Evolutionary conservation across 2,888 invertebrate species (phyloP).

Genomic region (Sphinx pinastri): DNA sequence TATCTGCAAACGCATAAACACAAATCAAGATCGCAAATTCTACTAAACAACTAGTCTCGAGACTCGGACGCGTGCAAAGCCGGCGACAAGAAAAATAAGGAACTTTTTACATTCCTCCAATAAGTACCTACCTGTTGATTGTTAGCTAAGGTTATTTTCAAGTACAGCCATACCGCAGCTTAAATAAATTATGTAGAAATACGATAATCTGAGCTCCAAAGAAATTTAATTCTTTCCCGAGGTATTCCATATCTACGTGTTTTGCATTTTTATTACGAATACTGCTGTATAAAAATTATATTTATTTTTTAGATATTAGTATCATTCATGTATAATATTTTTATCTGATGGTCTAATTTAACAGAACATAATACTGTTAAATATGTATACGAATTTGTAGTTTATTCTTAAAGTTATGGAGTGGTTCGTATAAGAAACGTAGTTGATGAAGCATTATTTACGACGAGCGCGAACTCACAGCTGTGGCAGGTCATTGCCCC

Average conservation of each 20-base stretch:
- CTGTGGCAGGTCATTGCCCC: constrained; percentile 74
- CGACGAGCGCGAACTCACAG: constrained; percentile 57
- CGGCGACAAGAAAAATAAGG: background rate
- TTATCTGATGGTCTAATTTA: background rate
- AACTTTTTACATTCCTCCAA: background rate
- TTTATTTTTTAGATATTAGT: too few species aligned
- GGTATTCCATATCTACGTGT: too few species aligned
- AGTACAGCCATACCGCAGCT: background rate
- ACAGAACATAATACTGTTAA: background rate
- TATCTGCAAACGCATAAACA: background rate
- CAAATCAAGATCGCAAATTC: background rate
- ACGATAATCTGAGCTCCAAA: background rate
- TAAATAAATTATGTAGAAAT: background rate
- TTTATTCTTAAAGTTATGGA: background rate
- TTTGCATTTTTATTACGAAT: too few species aligned
- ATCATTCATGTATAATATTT: background rate
- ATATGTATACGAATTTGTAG: background rate
- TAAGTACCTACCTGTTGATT: constrained; percentile 1
- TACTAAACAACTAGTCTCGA: background rate
- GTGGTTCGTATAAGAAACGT: constrained; percentile 40
- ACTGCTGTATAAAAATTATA: too few species aligned
- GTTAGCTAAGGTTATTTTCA: background rate
- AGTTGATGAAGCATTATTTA: constrained; percentile 54
- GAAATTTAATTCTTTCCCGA: too few species aligned
- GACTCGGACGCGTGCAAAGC: background rate